Base-by-base conservation (phyloP, 2,113 vertebrate genomes). In the Sylvietta virens region DNA sequence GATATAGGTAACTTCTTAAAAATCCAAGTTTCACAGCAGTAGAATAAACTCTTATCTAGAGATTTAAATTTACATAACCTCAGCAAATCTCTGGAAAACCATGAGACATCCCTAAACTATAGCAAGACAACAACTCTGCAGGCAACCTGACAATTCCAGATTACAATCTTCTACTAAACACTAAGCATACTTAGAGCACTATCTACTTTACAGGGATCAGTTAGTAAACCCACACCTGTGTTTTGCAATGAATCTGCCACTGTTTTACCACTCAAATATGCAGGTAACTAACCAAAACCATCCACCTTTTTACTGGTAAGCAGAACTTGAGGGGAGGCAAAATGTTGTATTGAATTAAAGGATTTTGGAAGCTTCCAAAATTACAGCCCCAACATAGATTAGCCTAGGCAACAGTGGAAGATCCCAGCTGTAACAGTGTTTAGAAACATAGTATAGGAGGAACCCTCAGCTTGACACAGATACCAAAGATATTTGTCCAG, bases 201-300 rank as follows among this genome's bases (percentile, higher is more conserved):
- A 79, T 51, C 24, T 44, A 44, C 60, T 85, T 85, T 15, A 90
- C 58, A 91, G 56, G 51, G 62, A 87, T 42, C 81, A 86, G 96
- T 97, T 96, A 97, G 96, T 97, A 97, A 95, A 95, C 95, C 96
- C 95, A 96, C 95, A 97, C 96, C 96, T 97, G 54, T 87, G 64
- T 88, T 94, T 93, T 90, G 85, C 60, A 95, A 92, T 64, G 96
- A 94, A 97, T 97, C 96, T 97, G 95, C 96, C 96, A 97, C 96
- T 97, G 96, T 97, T 97, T 94, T 60, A 70, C 44, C 26, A 5
- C 39, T 81, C 74, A 90, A 87, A 72, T 21, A 79, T 0, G 10
- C 2, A 85, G 8, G 20, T 21, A 48, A 87, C 27, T 58, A 73
- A 79, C 21, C 30, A 81, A 58, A 92, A 90, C 13, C 3, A 14